Conservation (phyloP, 2,888 invertebrate genomes). For the Lumbricus terrestris region DNA sequence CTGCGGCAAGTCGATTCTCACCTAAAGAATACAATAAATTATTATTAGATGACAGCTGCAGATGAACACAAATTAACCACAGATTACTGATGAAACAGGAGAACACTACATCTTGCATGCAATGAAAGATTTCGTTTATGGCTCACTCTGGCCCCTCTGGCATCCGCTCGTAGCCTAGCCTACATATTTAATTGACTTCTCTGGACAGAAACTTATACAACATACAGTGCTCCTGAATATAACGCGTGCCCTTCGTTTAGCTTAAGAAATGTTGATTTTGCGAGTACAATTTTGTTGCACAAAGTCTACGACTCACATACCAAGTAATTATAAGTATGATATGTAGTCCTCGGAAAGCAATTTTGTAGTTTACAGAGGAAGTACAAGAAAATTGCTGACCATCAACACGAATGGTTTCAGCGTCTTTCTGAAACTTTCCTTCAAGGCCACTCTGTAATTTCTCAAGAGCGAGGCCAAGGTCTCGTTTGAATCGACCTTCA, state of each 20-base stretch:
- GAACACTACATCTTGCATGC: background rate
- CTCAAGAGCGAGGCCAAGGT: background rate
- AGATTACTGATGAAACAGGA: background rate
- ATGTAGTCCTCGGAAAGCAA: background rate
- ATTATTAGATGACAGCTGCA: too few relatives aligned
- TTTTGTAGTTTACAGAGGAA: background rate
- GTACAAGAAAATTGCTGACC: background rate
- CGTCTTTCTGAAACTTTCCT: background rate
- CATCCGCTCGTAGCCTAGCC: too few relatives aligned
- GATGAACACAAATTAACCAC: too few relatives aligned
- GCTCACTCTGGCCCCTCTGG: too few relatives aligned
- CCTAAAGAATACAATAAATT: background rate
- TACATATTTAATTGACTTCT: too few relatives aligned
- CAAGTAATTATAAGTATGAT: background rate
- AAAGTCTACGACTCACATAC: background rate
- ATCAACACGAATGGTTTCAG: background rate
- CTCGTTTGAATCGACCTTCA: background rate
- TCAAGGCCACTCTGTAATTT: conserved; percentile 5
- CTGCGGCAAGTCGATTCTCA: background rate
- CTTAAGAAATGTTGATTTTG: background rate
- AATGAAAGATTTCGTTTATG: background rate
- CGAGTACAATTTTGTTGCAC: background rate
- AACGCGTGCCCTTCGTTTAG: too few relatives aligned
- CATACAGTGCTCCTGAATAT: too few relatives aligned
- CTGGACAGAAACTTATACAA: too few relatives aligned